These are phyloP conservation scores for Muscicapa adusta DNA, from an alignment of 2,113 vertebrate genomes.

Conservation along the genomic window DNA sequence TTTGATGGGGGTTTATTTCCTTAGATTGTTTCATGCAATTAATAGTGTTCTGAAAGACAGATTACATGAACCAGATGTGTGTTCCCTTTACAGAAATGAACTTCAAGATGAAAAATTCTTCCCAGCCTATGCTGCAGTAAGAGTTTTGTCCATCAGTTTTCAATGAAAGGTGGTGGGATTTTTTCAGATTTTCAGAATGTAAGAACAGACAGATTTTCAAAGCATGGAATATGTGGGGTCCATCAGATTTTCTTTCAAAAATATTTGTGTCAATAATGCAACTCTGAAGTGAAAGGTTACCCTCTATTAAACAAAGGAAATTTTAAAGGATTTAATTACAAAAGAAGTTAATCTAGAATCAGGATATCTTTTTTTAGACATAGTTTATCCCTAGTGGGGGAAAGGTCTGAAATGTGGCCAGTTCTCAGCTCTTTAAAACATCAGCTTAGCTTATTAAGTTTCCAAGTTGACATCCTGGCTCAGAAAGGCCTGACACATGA, in stretches of 20 bases:
- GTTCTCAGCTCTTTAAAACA: slow-evolving; percentile 5
- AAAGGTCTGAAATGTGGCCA: neutral
- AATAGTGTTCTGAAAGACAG: neutral
- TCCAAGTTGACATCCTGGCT: neutral
- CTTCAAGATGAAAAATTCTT: neutral
- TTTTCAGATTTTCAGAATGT: neutral
- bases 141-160: neutral
- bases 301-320: neutral
- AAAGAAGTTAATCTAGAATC: neutral
- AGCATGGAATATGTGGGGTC: neutral
- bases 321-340: neutral
- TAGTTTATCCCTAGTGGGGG: neutral
- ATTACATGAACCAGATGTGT: neutral
- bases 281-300: neutral
- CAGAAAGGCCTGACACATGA: neutral
- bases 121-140: neutral
- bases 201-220: neutral
- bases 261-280: neutral
- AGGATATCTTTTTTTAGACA: neutral
- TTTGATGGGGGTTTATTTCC: neutral
- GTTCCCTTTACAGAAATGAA: neutral
- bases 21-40: neutral
- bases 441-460: neutral
- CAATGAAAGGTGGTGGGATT: rapidly evolving
- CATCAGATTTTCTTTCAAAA: neutral